phyloP scores from a whole-genome alignment of 2,888 invertebrate species.

The Tenthredo scrophulariae region DNA sequence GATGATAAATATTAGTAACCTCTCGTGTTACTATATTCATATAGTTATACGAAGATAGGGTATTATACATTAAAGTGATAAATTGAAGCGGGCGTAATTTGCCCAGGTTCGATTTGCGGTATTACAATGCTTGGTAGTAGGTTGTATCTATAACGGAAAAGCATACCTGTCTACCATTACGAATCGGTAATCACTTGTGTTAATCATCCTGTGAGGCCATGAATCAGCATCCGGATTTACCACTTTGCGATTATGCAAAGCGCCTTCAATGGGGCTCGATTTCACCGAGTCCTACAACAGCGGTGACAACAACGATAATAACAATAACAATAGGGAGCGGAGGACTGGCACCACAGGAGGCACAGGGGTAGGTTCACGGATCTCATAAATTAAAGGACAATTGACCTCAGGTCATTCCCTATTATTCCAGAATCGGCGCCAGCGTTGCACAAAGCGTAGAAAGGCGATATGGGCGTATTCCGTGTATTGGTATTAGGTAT shows the following conservation, averaged over 20 bases:
- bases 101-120: not conserved
- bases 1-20: not conserved
- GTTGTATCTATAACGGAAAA: slow-evolving; percentile 19
- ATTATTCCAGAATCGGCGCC: slow-evolving; percentile 31
- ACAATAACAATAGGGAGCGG: slow-evolving; percentile 23
- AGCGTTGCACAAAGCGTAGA: slow-evolving; percentile 20
- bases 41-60: not conserved
- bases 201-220: slow-evolving; percentile 32
- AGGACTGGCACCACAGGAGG: not conserved
- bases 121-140: not conserved
- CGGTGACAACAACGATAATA: slow-evolving; percentile 24
- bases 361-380: slow-evolving; percentile 52
- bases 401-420: slow-evolving; percentile 72
- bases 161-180: slow-evolving; percentile 21
- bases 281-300: slow-evolving; percentile 35
- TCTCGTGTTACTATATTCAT: not conserved
- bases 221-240: slow-evolving; percentile 44
- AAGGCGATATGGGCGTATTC: not conserved
- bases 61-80: not conserved
- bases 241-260: slow-evolving; percentile 49
- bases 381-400: slow-evolving; percentile 76
- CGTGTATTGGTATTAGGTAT: not conserved
- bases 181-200: slow-evolving; percentile 41
- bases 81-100: not conserved
- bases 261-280: slow-evolving; percentile 45